These are phyloP conservation scores for Zootermopsis nevadensis DNA, from an alignment of 2,888 invertebrate genomes.

Conservation along the genomic window DNA sequence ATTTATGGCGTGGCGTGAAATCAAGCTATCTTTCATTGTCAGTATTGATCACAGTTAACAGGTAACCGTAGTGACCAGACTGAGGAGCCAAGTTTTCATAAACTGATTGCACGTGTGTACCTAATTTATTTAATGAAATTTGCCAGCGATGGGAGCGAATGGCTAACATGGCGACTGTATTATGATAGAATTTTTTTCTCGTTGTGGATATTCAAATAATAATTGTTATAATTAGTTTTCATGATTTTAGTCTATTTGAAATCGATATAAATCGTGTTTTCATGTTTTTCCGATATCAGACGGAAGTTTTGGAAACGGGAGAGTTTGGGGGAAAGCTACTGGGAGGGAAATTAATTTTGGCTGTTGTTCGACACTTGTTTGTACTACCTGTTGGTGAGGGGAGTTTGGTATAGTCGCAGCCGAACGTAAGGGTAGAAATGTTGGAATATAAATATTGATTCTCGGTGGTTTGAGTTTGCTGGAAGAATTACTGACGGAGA, in stretches of 20 bases:
- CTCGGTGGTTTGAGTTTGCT: neutral
- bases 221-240: neutral
- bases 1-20: neutral
- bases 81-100: neutral
- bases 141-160: neutral
- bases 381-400: neutral
- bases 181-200: neutral
- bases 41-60: neutral
- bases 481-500: neutral
- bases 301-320: neutral
- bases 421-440: neutral
- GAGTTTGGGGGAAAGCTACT: neutral
- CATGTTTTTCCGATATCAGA: neutral
- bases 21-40: neutral
- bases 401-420: neutral
- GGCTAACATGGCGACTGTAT: neutral
- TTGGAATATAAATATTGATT: neutral
- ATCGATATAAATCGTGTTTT: neutral
- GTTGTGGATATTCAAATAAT: neutral
- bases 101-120: neutral
- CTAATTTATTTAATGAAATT: neutral
- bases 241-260: neutral
- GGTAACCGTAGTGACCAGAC: neutral
- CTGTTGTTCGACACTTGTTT: slow-evolving; percentile 1
- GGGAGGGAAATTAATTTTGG: neutral